Percentiles rank a stretch among this genome's conserved stretches.
Evolutionary conservation across 2,797 vertebrate genomes (phyloP).

Genomic region (Sebastes ruberrimus): DNA sequence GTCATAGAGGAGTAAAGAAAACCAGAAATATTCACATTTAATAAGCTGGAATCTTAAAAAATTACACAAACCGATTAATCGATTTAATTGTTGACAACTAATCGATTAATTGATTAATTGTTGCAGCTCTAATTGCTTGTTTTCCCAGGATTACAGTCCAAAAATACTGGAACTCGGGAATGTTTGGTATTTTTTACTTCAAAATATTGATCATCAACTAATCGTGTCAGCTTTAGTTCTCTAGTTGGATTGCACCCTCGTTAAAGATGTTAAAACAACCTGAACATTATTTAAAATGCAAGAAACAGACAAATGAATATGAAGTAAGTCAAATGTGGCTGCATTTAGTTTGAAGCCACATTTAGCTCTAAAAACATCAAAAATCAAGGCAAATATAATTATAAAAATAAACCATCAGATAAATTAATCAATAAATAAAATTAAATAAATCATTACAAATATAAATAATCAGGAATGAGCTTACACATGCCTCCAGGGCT

Average conservation of each 20-base stretch:
- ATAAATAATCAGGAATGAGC: slow-evolving; percentile 35
- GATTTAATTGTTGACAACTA: too few relatives aligned
- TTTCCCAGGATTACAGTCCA: neutral
- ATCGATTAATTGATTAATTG: too few relatives aligned
- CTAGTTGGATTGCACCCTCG: neutral
- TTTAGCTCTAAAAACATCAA: slow-evolving; percentile 16
- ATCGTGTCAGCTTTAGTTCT: neutral
- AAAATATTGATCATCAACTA: neutral
- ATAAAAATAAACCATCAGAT: slow-evolving; percentile 60
- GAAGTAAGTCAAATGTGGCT: neutral
- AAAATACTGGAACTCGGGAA: neutral
- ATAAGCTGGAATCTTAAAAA: too few relatives aligned
- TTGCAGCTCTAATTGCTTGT: neutral
- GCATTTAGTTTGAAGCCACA: neutral
- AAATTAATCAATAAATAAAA: slow-evolving; percentile 57
- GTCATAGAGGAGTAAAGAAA: too few relatives aligned
- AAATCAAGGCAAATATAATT: slow-evolving; percentile 66
- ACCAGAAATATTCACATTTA: too few relatives aligned
- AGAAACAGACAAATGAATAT: neutral
- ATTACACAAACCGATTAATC: too few relatives aligned
- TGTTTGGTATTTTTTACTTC: slow-evolving; percentile 1
- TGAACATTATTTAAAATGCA: neutral
- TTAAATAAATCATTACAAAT: slow-evolving; percentile 41
- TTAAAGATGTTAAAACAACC: neutral
- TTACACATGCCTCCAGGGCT: slow-evolving; percentile 63